Evolutionary conservation across 1,140 invertebrate genomes (phyloP), one percentile per base, ranked within the genome.

Genomic region (Dreissena rostriformis): DNA sequence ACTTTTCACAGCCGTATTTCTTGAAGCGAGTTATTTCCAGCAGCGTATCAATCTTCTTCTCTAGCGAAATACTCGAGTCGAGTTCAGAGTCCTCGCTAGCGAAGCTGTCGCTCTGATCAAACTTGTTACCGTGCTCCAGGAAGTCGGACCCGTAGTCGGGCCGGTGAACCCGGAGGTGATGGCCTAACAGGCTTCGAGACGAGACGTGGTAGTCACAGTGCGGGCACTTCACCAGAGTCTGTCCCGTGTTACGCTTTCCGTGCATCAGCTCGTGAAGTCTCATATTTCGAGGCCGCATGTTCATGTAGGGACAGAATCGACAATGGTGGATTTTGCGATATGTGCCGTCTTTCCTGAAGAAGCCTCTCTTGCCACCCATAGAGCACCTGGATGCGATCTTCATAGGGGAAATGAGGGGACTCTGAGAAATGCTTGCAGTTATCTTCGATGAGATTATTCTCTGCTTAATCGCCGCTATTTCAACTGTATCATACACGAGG

Each of bases 181-280:
- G 96, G 0, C 95, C 95, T n/a, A 97, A 91, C 89, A 97, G 96
- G 24, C 96, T 96, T 22, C 95, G 95, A 12, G 96, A 96, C 88
- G 96, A 96, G 0, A 96, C 96, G 49, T 96, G 95, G 92, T 97
- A 98, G 90, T 96, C 96, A 93, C 97, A 98, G 84, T 96, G 95
- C n/a, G 95, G 95, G 90, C 97, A 98, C 84, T 96, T 96, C 89
- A 96, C 95, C 24, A 95, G 94, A 0, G 96, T 96, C 61, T 92
- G 89, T 51, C 86, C 89, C 6, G 88, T 73, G 61, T 88, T 87
- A 12, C 95, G 91, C 82, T 93, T 88, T n/a, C 94, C 94, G 92
- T 98, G 97, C 95, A 97, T 97, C 91, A 96, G 96, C 92, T 98
- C 97, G 92, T 98, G 97, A 85, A 97, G 96, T n/a, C 95, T 95